Conservation (phyloP, 2,113 vertebrate genomes). For the Xiphophorus couchianus region DNA sequence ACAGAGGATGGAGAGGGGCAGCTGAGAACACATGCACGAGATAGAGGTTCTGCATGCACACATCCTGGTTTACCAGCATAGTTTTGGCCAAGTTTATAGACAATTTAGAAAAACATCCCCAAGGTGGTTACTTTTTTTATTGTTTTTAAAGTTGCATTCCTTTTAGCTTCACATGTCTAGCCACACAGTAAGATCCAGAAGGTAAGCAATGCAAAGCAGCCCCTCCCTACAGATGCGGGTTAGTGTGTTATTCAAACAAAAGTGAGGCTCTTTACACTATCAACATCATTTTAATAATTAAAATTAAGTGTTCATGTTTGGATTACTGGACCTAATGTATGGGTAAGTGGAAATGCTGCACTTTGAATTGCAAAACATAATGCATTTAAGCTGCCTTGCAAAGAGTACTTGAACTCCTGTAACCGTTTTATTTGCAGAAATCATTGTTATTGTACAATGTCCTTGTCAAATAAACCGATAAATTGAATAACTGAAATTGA, state of each 20-base stretch:
- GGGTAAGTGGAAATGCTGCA: not conserved
- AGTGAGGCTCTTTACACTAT: conserved; percentile 51
- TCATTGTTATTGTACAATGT: no score
- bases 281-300: conserved; percentile 19
- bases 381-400: not conserved
- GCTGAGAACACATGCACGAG: conserved; percentile 70
- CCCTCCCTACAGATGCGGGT: conserved; percentile 49
- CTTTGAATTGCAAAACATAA: not conserved
- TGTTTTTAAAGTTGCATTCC: conserved; percentile 53
- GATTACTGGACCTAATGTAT: not conserved
- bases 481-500: no score
- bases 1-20: conserved; percentile 69
- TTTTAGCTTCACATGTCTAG: conserved; percentile 58
- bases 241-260: conserved; percentile 52
- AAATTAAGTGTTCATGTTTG: not conserved
- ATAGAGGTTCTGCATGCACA: conserved; percentile 60
- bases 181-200: conserved; percentile 25
- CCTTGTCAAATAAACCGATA: no score
- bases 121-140: conserved; percentile 46
- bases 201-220: conserved; percentile 33
- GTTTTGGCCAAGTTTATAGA: conserved; percentile 60
- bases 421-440: no score
- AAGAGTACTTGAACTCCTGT: no score
- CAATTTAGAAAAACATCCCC: conserved; percentile 49
- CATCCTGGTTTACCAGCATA: conserved; percentile 60